Percentiles rank a stretch among this genome's conserved stretches.
These are phyloP conservation scores for Oxyteleia sp. DNA, from an alignment of 2,888 invertebrate species.

Conservation along the genomic window DNA sequence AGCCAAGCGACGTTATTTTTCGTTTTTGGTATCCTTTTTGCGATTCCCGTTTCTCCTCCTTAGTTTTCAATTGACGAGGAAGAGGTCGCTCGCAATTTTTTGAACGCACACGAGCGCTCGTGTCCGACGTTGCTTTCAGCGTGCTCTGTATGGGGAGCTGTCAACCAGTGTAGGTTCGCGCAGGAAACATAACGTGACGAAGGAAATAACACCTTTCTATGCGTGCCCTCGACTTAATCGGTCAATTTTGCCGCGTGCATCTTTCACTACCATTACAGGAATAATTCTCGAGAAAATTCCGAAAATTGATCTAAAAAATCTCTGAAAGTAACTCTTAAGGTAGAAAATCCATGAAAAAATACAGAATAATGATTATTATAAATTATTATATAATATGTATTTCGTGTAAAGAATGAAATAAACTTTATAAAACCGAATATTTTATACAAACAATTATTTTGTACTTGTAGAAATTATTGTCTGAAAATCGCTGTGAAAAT, in stretches of 20 bases:
- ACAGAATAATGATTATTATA: too few relatives aligned
- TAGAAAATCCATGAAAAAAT: too few relatives aligned
- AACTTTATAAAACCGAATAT: too few relatives aligned
- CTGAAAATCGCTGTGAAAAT: too few relatives aligned
- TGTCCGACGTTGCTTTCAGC: slow-evolving; percentile 53
- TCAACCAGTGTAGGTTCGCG: slow-evolving; percentile 67
- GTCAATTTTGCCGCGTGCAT: slow-evolving; percentile 44
- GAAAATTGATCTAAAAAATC: too few relatives aligned
- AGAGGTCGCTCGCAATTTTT: slow-evolving; percentile 52
- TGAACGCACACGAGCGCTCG: slow-evolving; percentile 37
- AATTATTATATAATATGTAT: too few relatives aligned
- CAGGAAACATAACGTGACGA: slow-evolving; percentile 63
- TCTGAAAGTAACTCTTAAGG: too few relatives aligned
- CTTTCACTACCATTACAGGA: too few relatives aligned
- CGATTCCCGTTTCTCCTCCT: slow-evolving; percentile 40
- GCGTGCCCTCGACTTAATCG: slow-evolving; percentile 55
- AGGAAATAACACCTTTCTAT: slow-evolving; percentile 60
- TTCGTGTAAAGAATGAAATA: too few relatives aligned
- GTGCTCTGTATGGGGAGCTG: slow-evolving; percentile 62
- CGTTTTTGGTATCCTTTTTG: slow-evolving; percentile 49
- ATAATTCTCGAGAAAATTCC: too few relatives aligned
- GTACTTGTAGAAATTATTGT: too few relatives aligned
- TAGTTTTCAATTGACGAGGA: slow-evolving; percentile 49
- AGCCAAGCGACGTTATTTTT: slow-evolving; percentile 54
- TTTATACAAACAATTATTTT: too few relatives aligned